A percentile compares a stretch with the other conserved stretches of the same genome.
These are phyloP conservation scores for Rhinolophus sinicus DNA, from an alignment of 2,113 vertebrate species.

Conservation along the genomic window DNA sequence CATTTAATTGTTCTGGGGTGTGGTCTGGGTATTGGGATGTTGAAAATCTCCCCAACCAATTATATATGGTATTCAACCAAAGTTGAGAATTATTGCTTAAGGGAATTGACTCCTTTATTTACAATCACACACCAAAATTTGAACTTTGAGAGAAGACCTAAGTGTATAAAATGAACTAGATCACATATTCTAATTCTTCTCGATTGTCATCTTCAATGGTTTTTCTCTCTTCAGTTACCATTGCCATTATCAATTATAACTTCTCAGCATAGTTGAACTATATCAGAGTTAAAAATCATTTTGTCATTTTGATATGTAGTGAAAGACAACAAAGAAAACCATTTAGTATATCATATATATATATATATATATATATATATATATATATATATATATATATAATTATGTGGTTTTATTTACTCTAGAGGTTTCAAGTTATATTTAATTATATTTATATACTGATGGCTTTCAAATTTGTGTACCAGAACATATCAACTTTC, in stretches of 20 bases:
- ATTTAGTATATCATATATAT: background rate
- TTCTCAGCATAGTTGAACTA: background rate
- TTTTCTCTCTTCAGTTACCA: background rate
- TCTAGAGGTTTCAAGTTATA: background rate
- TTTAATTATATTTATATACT: background rate
- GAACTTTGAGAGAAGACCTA: background rate
- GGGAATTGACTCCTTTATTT: slow-evolving; percentile 56
- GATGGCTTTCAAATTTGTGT: background rate
- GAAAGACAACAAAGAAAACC: background rate
- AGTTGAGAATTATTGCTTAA: slow-evolving; percentile 53
- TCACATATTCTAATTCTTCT: background rate
- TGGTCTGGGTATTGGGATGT: background rate
- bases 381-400: background rate
- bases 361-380: background rate
- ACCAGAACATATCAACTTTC: background rate
- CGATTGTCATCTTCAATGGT: background rate
- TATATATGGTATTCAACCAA: slow-evolving; percentile 48
- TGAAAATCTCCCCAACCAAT: slow-evolving; percentile 52
- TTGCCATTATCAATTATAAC: background rate
- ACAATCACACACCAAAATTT: slow-evolving; percentile 45
- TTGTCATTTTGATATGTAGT: background rate
- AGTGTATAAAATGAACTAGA: background rate
- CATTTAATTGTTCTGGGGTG: slow-evolving; percentile 58
- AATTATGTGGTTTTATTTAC: background rate
- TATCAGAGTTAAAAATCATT: background rate